Evolutionary conservation across 2,797 vertebrate species (phyloP).

Genomic region (Crotalus adamanteus): DNA sequence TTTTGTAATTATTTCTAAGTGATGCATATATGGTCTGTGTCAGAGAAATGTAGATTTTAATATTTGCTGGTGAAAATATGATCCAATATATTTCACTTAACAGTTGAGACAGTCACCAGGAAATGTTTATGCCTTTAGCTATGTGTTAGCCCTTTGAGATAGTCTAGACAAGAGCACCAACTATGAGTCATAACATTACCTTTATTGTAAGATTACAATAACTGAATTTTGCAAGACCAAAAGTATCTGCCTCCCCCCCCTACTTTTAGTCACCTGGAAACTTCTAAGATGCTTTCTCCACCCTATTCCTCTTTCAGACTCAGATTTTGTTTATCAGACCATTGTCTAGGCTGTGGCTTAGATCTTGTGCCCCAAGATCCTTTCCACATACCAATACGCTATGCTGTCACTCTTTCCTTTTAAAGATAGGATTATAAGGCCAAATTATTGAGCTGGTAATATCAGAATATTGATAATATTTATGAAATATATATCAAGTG

Average conservation of each 20-base stretch:
- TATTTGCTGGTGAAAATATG: neutral
- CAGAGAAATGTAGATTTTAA: neutral
- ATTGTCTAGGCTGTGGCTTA: neutral
- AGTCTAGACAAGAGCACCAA: neutral
- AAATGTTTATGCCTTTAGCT: neutral
- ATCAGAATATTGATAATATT: neutral
- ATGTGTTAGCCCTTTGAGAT: neutral
- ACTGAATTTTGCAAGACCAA: neutral
- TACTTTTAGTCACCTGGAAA: neutral
- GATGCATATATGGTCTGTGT: neutral
- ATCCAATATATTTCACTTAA: neutral
- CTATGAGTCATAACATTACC: neutral
- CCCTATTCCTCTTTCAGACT: neutral
- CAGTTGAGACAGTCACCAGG: neutral
- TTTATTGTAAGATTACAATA: neutral
- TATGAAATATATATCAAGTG: neutral
- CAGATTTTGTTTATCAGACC: neutral
- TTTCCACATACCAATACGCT: neutral
- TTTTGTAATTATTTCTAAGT: neutral
- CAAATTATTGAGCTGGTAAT: neutral
- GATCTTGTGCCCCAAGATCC: neutral
- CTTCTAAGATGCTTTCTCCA: neutral
- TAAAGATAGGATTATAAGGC: neutral
- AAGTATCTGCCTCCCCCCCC: neutral
- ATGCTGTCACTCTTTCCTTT: neutral